Percentiles rank a stretch among this genome's conserved stretches.
Evolutionary conservation across 2,797 vertebrate genomes (phyloP).

Genomic region (Parauchenoglanis punctatus): DNA sequence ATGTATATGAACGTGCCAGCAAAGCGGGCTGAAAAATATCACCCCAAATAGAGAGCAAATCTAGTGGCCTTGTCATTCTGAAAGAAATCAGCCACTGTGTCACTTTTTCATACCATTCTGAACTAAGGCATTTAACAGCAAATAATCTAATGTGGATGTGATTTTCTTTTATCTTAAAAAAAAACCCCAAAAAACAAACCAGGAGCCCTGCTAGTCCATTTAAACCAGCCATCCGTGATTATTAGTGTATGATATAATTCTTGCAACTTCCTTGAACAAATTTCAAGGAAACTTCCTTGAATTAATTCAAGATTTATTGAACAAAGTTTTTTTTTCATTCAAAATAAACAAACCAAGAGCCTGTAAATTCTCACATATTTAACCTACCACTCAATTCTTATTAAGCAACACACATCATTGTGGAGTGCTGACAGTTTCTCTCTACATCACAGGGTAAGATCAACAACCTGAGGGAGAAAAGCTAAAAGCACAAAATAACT

Average conservation of each 20-base stretch:
- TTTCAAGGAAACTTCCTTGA: no score
- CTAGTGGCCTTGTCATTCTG: neutral
- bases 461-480: constrained; percentile 1
- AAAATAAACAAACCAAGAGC: neutral
- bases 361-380: neutral
- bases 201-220: neutral
- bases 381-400: neutral
- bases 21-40: neutral
- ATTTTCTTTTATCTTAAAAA: neutral
- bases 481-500: constrained; percentile 16
- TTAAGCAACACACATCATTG: constrained; percentile 15
- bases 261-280: neutral
- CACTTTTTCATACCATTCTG: neutral
- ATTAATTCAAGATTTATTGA: neutral
- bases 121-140: neutral
- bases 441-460: constrained; percentile 1
- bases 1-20: neutral
- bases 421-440: neutral
- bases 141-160: neutral
- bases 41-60: neutral
- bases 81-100: neutral
- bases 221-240: neutral
- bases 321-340: neutral
- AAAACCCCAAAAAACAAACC: neutral
- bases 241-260: no score